phyloP scores from a whole-genome alignment of 2,797 vertebrate genomes.

The Scolopax bukidnonensis region DNA sequence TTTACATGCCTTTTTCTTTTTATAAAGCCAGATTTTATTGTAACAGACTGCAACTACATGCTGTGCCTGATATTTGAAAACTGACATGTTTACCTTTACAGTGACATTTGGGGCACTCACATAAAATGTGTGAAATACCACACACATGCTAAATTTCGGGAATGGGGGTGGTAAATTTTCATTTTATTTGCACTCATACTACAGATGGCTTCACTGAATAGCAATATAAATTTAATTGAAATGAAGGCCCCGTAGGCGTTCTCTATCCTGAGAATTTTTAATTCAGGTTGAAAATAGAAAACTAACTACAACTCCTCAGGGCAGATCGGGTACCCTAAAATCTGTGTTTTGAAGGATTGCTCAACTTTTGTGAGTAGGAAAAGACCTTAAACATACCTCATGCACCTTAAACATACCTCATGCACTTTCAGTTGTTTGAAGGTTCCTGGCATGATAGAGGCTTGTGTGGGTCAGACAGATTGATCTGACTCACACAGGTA shows the following conservation, averaged over 20 bases:
- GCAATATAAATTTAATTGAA: constrained; percentile 13
- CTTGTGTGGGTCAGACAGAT: background rate
- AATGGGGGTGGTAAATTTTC: constrained; percentile 4
- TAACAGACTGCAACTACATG: background rate
- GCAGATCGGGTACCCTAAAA: background rate
- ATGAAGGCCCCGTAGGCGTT: background rate
- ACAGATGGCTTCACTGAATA: background rate
- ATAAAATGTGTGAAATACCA: constrained; percentile 46
- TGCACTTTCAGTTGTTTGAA: background rate
- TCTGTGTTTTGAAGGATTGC: background rate
- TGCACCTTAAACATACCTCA: background rate
- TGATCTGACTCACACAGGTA: background rate
- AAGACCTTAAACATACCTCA: background rate
- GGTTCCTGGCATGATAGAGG: background rate
- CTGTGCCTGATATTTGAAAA: constrained; percentile 24
- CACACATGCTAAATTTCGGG: background rate
- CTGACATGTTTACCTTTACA: background rate
- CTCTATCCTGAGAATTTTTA: background rate
- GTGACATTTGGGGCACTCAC: constrained; percentile 1
- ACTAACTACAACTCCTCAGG: background rate
- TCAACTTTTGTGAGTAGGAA: background rate
- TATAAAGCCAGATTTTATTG: constrained; percentile 4
- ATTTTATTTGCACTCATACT: constrained; percentile 35
- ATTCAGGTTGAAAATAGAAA: constrained; percentile 21
- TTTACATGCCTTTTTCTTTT: background rate